These are phyloP conservation scores for Diglossa brunneiventris DNA, from an alignment of 2,113 vertebrate genomes.

Conservation along the genomic window DNA sequence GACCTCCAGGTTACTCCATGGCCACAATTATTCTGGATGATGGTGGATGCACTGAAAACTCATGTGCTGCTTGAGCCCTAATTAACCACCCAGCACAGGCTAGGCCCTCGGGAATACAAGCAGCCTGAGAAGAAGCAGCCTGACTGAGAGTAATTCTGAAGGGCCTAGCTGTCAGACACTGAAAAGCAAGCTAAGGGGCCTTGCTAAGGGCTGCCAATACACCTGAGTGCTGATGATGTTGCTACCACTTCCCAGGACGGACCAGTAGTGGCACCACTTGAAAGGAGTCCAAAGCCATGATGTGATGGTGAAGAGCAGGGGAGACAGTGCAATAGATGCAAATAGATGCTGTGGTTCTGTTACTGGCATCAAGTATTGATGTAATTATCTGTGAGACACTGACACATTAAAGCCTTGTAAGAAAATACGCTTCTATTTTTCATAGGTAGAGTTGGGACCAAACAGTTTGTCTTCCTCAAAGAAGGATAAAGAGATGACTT, in stretches of 20 bases:
- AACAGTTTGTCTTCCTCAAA: not conserved
- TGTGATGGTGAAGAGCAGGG: not conserved
- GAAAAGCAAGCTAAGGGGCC: not conserved
- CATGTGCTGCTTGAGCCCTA: not conserved
- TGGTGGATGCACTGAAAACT: not conserved
- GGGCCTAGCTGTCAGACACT: rapidly evolving
- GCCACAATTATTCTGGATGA: not conserved
- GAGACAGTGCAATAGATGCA: not conserved
- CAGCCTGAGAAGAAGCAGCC: not conserved
- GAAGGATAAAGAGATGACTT: not conserved
- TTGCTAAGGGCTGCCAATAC: not conserved
- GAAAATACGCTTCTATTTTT: not conserved
- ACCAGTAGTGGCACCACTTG: not conserved
- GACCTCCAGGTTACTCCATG: not conserved
- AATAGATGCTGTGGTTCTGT: not conserved
- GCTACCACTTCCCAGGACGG: not conserved
- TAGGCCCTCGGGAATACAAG: not conserved
- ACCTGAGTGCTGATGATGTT: not conserved
- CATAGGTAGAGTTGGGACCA: not conserved
- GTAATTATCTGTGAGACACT: not conserved
- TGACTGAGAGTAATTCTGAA: not conserved
- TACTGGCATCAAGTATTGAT: not conserved
- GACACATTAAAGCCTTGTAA: not conserved
- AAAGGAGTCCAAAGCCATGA: not conserved
- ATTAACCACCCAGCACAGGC: rapidly evolving